Conservation (phyloP, 2,797 vertebrate genomes). For the Neopelma chrysocephalum region DNA sequence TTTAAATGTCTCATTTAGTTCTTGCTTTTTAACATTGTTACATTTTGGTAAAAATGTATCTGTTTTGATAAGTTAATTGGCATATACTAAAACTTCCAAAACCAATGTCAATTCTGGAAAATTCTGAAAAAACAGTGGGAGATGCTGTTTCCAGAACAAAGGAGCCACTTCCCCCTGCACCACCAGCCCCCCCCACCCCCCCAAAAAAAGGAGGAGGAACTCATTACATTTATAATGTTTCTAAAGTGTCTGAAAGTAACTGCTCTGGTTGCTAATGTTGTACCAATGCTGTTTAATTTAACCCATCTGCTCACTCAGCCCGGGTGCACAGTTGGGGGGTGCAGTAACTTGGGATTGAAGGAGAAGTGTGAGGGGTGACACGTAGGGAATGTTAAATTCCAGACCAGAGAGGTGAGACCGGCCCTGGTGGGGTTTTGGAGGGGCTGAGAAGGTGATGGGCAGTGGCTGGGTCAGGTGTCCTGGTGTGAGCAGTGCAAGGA, state of each 20-base stretch:
- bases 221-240: slow-evolving; percentile 39
- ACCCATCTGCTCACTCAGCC: slow-evolving; percentile 45
- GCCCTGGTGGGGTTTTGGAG: background rate
- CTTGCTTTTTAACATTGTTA: background rate
- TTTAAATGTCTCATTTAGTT: background rate
- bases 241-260: slow-evolving; percentile 46
- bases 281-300: slow-evolving; percentile 45
- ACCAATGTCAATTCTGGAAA: background rate
- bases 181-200: no score
- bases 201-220: background rate
- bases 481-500: background rate
- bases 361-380: background rate
- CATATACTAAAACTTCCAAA: background rate
- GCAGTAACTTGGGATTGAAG: slow-evolving; percentile 37
- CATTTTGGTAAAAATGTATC: background rate
- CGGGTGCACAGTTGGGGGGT: slow-evolving; percentile 21
- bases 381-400: background rate
- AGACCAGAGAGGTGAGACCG: background rate
- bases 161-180: background rate
- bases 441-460: background rate
- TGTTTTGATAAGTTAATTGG: background rate
- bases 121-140: background rate
- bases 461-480: accelerated
- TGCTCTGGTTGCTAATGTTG: slow-evolving; percentile 30
- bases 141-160: background rate